Evolutionary conservation across 1,140 invertebrate genomes (phyloP), one percentile per base, ranked within the genome.

Genomic region (Sitobion miscanthi): DNA sequence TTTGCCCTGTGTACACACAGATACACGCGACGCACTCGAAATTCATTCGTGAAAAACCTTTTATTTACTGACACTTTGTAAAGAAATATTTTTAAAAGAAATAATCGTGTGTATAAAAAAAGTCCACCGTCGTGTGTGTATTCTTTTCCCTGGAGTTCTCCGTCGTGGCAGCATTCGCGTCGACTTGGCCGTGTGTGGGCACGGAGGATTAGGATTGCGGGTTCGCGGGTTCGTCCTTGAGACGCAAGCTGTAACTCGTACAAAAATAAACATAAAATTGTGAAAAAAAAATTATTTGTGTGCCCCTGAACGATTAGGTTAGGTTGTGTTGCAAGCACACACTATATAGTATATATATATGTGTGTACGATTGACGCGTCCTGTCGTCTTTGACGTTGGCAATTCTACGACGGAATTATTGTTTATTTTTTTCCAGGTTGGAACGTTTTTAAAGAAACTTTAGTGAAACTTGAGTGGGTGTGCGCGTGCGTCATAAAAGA

Each of bases 41-140:
- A 83, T 83, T 83, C 82, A 83, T 83, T 83, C 82, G 82, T 83
- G 35, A 42, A 83, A 83, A 83, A 69, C 35, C 82, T 83, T 83
- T 83, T 83, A 83, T 83, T 83, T 83, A 42, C 82, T 42, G 82
- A 83, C 82, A 83, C 7, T 83, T 83, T 83, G 14, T 83, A 83
- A 83, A 83, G 82, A 83, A 83, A 35, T 35, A 83, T 83, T 83
- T 82, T 83, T 83, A 83, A 83, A 42, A 83, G 82, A 83, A 83
- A 83, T 42, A 42, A 83, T 42, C n/a, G 82, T 83, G 20, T 23
- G 82, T 21, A 23, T 38, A 83, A 23, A 69, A 83, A 83, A 83
- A 42, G 82, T 83, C 82, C 20, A 7, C 82, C 35, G 2, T 35
- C 21, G 20, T 42, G 82, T 83, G 17, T 20, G n/a, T 83, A 83